Evolutionary conservation across 2,797 vertebrate genomes (phyloP), one percentile per base, ranked within the genome.

Genomic region (Intellagama lesueurii): DNA sequence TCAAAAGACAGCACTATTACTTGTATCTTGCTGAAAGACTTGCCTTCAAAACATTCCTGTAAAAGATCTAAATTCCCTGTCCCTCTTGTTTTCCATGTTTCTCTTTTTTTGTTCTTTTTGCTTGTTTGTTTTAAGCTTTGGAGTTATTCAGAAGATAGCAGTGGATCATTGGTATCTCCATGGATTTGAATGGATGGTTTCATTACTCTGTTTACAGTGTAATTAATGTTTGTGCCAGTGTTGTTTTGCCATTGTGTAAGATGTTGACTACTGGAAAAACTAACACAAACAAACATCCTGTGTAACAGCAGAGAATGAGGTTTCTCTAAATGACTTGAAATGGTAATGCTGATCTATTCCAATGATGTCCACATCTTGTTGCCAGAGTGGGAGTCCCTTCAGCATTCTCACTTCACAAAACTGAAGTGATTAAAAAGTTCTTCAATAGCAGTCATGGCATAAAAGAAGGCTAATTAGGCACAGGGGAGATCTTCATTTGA

Each of bases 401-500:
- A 64, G 24, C 85, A 77, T 81, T 90, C 32, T 72, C 85, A 85
- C 49, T 89, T 87, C 19, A 60, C 22, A 69, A 85, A 90, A 73
- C 19, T 88, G 32, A 87, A 93, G 92, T 5, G 89, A 87, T 92
- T 90, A 89, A 69, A 72, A 40, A 69, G 70, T 81, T 80, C 85
- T 87, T 91, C 66, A 91, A 91, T 1, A 28, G 16, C 9, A 83
- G 40, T 24, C 83, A 47, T 70, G 26, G 30, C 47, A 81, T 22
- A 92, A 91, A 87, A 81, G 0, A 89, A 91, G 79, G n/a, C 86
- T 93, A 93, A 91, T 90, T 92, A 60, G 83, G n/a, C 64, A 79
- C 81, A 87, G 72, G 52, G 66, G 66, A 60, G 30, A 19, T 77
- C 84, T 92, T 87, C 6, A 1, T 17, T 16, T 7, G 5, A 14